Evolutionary conservation across 1,140 invertebrate species (phyloP).

Genomic region (Fragariocoptes setiger): DNA sequence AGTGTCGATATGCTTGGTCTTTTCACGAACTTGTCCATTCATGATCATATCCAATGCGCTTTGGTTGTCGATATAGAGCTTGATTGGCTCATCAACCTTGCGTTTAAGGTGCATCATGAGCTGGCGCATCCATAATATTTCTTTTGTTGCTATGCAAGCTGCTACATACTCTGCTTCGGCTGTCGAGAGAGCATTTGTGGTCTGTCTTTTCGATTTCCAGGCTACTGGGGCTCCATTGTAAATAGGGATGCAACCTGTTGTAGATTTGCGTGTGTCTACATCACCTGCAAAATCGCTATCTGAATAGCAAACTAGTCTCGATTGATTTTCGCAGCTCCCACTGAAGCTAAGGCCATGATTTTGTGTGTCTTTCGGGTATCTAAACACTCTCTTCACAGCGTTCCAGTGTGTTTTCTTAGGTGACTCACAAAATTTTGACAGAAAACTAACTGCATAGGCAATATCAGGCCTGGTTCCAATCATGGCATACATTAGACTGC

Average conservation of each 20-base stretch:
- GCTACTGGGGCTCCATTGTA: constrained; percentile 12
- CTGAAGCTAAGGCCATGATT: constrained; percentile 11
- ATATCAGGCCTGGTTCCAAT: constrained; percentile 11
- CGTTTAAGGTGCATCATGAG: constrained; percentile 4
- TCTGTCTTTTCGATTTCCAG: constrained; percentile 14
- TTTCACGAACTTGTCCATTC: constrained; percentile 9
- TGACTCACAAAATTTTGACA: constrained; percentile 8
- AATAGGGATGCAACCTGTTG: constrained; percentile 11
- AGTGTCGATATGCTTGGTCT: constrained; percentile 14
- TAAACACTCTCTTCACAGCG: constrained; percentile 11
- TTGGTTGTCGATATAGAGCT: constrained; percentile 11
- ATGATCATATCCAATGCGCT: constrained; percentile 11
- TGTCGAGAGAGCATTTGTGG: constrained; percentile 13
- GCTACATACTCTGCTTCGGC: constrained; percentile 17
- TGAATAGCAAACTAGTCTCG: constrained; percentile 12
- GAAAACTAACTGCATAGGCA: constrained; percentile 7
- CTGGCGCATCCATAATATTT: constrained; percentile 13
- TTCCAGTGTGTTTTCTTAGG: constrained; percentile 10
- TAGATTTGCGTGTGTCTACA: constrained; percentile 12
- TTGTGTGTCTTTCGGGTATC: constrained; percentile 12
- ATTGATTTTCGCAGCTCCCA: neutral
- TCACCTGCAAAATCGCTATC: constrained; percentile 16
- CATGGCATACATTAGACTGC: constrained; percentile 7
- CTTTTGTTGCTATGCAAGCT: constrained; percentile 15
- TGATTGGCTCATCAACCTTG: neutral